phyloP scores from a whole-genome alignment of 2,888 invertebrate species.

The Plebejus anna region DNA sequence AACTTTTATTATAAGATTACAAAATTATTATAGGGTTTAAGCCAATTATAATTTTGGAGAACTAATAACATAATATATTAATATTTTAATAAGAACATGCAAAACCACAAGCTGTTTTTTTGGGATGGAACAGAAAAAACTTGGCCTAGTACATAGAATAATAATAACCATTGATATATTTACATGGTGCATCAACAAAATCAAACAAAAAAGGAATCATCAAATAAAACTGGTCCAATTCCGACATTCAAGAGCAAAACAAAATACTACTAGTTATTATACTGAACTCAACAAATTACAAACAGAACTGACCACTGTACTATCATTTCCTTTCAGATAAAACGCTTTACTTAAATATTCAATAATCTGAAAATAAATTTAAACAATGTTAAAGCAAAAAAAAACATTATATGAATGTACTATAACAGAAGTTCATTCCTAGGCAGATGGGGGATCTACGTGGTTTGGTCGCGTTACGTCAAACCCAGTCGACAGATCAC shows the following conservation, averaged over 20 bases:
- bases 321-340: slow-evolving; percentile 60
- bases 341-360: slow-evolving; percentile 67
- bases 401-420: not conserved
- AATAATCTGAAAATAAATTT: slow-evolving; percentile 65
- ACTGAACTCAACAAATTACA: slow-evolving; percentile 39
- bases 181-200: not conserved
- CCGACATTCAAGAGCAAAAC: slow-evolving; percentile 30
- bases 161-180: not conserved
- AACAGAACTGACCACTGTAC: slow-evolving; percentile 57
- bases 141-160: not conserved
- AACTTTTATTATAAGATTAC: not conserved
- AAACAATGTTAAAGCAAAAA: slow-evolving; percentile 15
- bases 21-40: not conserved
- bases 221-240: slow-evolving; percentile 5
- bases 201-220: slow-evolving; percentile 9
- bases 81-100: not conserved
- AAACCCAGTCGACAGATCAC: too few relatives aligned
- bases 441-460: too few relatives aligned
- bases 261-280: slow-evolving; percentile 29
- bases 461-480: too few relatives aligned
- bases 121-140: not conserved
- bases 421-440: too few relatives aligned
- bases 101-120: not conserved
- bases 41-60: not conserved
- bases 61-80: not conserved